Percentiles rank a stretch among this genome's conserved stretches.
Conservation (phyloP, 1,140 invertebrate genomes). For the Aplysia californica region DNA sequence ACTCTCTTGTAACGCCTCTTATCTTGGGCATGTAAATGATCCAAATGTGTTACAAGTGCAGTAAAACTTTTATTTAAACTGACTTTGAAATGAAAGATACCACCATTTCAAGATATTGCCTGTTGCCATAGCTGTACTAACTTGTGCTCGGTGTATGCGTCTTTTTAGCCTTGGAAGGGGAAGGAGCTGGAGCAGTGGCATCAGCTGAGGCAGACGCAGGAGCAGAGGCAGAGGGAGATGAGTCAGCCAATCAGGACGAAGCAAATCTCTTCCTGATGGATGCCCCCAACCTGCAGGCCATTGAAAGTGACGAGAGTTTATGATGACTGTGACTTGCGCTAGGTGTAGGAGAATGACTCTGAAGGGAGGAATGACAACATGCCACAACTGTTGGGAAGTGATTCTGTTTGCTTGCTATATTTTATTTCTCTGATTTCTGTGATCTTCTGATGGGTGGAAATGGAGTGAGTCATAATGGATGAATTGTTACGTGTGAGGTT, state of each 20-base stretch:
- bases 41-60: too few relatives aligned
- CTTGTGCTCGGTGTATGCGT: background rate
- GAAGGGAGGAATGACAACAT: background rate
- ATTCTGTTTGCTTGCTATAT: too few relatives aligned
- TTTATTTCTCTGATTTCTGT: too few relatives aligned
- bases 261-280: conserved; percentile 14
- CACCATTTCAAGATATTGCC: background rate
- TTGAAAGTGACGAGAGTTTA: conserved; percentile 70
- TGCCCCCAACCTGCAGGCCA: conserved; percentile 59
- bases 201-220: background rate
- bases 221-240: conserved; percentile 24
- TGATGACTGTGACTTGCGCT: conserved; percentile 46
- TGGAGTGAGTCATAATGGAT: too few relatives aligned
- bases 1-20: too few relatives aligned
- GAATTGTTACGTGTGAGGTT: too few relatives aligned
- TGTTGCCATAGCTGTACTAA: background rate
- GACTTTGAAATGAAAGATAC: background rate
- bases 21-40: too few relatives aligned
- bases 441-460: too few relatives aligned
- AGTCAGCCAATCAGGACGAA: conserved; percentile 20
- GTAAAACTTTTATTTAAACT: too few relatives aligned
- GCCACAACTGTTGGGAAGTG: too few relatives aligned
- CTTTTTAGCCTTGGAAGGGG: conserved; percentile 7
- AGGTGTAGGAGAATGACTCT: background rate
- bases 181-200: conserved; percentile 11